Percentiles rank a stretch among this genome's conserved stretches.
Conservation (phyloP, 2,888 invertebrate species). For the Xanthorhoe spadicearia region DNA sequence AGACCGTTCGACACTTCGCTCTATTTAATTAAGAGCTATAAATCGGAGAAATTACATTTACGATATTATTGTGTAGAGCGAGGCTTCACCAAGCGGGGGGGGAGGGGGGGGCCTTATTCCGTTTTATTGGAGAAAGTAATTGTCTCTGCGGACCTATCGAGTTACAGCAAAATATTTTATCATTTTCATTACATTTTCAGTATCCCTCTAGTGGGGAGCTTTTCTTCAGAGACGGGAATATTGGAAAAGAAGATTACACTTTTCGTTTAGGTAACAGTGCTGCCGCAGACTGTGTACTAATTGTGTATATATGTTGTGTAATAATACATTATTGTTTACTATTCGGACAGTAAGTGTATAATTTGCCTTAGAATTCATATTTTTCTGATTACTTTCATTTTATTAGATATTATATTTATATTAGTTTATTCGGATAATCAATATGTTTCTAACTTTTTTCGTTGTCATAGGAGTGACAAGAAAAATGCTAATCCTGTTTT, state of each 20-base stretch:
- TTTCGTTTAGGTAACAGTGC: not conserved
- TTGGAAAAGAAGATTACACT: not conserved
- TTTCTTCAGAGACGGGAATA: not conserved
- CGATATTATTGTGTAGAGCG: conserved; percentile 26
- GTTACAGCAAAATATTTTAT: conserved; percentile 11
- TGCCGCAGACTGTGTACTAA: not conserved
- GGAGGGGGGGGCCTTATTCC: conserved; percentile 15
- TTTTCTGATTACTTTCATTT: no score
- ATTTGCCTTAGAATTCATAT: no score
- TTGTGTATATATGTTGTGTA: not conserved
- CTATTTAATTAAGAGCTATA: conserved; percentile 33
- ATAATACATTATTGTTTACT: not conserved
- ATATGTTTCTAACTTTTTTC: no score
- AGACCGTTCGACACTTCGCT: conserved; percentile 26
- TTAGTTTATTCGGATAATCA: no score
- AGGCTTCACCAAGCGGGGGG: conserved; percentile 14
- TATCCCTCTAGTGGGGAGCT: not conserved
- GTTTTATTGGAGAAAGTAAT: conserved; percentile 25
- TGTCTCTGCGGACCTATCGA: conserved; percentile 9
- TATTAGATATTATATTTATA: no score
- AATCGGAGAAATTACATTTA: conserved; percentile 35
- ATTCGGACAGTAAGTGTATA: not conserved
- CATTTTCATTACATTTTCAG: conserved; percentile 8
- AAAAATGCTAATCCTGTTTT: no score
- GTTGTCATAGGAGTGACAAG: no score